Percentiles rank a stretch among this genome's conserved stretches.
phyloP scores from a whole-genome alignment of 2,797 vertebrate species.

The Pangasius djambal region DNA sequence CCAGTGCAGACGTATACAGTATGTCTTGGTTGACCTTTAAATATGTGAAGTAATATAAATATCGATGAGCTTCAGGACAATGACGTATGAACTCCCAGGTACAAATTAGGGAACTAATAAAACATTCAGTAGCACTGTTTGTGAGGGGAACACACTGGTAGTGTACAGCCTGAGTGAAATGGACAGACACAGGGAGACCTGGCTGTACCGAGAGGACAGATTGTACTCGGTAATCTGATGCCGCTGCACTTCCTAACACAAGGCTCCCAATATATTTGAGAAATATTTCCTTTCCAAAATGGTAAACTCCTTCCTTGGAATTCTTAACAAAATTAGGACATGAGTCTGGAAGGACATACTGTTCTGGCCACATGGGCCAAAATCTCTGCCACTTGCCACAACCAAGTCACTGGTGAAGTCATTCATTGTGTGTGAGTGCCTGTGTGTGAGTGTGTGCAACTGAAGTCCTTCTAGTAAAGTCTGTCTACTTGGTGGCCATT shows the following conservation, averaged over 20 bases:
- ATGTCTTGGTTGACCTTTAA: not conserved
- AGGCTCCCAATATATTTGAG: slow-evolving; percentile 11
- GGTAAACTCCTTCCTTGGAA: not conserved
- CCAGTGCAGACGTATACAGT: not conserved
- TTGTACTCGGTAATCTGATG: slow-evolving; percentile 34
- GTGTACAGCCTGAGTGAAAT: not conserved
- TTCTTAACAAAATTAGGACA: not conserved
- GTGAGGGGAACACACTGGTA: not conserved
- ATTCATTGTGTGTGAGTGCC: slow-evolving; percentile 4
- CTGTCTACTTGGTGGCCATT: slow-evolving; percentile 1
- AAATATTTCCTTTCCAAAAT: not conserved
- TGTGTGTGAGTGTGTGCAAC: not conserved
- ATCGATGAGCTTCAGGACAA: not conserved
- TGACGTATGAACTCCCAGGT: not conserved
- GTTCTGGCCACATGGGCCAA: slow-evolving; percentile 18
- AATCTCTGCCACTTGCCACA: slow-evolving; percentile 1
- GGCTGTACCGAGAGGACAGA: slow-evolving; percentile 29
- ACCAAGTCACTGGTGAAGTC: slow-evolving; percentile 11
- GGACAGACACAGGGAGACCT: slow-evolving; percentile 17
- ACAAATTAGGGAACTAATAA: not conserved
- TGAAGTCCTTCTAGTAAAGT: not conserved
- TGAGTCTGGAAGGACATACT: slow-evolving; percentile 3
- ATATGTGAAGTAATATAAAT: not conserved
- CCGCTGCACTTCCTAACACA: slow-evolving; percentile 18
- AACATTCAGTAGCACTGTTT: slow-evolving; percentile 28